Evolutionary conservation across 2,113 vertebrate genomes (phyloP), one percentile per base, ranked within the genome.

Genomic region (Tinamus guttatus): DNA sequence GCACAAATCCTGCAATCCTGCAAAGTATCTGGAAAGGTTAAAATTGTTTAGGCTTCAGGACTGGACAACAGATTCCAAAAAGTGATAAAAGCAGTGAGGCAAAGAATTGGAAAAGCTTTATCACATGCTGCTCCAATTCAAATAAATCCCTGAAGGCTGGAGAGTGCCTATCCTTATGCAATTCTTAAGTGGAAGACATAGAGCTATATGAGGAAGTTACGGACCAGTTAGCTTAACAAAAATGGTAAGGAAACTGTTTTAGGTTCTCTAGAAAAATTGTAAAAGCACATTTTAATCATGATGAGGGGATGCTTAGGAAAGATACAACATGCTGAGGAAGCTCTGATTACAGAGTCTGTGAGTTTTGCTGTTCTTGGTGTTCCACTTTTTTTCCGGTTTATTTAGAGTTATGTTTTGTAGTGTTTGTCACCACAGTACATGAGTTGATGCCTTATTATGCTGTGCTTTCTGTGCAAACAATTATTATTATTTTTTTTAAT

Each of bases 31-130:
- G 32, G 64, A 87, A 71, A 93, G 20, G 10, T 85, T 92, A 41
- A 91, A 82, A 94, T 95, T 32, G 68, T 90, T 77, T 47, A 89
- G 69, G 67, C 43, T 62, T 63, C 24, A 86, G 69, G 56, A 95
- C n/a, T 70, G 85, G 79, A 75, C 11, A 94, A 34, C 9, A 87
- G 81, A 87, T 64, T 94, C 96, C 70, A 89, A 60, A 93, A 89
- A 90, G 22, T 70, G 77, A 40, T 91, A 75, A 94, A 95, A 81
- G 40, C 92, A 92, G 76, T 69, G 28, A 89, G 68, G 70, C 91
- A 77, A 81, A 81, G 56, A 97, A 88, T 54, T 96, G 21, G 62
- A 95, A 92, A 92, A 95, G 36, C 41, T 96, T 97, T 96, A 74
- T 95, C 62, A 65, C 54, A 81, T 60, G 75, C 90, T 96, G 75